phyloP scores from a whole-genome alignment of 2,888 invertebrate genomes.

The Drosophila cyrtoloma region DNA sequence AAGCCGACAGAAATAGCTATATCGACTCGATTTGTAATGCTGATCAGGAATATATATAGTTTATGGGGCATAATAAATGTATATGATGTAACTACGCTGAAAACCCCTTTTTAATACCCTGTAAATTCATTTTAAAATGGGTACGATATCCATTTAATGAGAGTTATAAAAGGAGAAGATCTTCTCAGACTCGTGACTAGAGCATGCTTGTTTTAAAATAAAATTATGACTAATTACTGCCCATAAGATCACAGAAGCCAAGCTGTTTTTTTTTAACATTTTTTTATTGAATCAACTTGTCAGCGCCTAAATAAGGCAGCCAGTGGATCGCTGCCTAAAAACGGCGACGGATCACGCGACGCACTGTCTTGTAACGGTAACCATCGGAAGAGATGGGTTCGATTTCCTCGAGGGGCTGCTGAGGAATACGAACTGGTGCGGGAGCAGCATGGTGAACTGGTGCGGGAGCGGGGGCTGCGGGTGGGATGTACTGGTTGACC shows the following conservation, averaged over 20 bases:
- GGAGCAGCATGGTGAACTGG: slow-evolving; percentile 38
- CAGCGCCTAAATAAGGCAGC: slow-evolving; percentile 5
- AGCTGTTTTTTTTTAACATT: slow-evolving; percentile 31
- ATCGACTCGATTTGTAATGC: background rate
- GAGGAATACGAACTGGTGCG: slow-evolving; percentile 45
- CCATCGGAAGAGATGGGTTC: slow-evolving; percentile 76
- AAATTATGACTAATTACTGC: no score
- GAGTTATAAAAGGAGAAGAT: background rate
- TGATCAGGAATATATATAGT: background rate
- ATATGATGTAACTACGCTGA: background rate
- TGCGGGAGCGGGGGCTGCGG: slow-evolving; percentile 29
- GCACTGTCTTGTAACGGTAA: slow-evolving; percentile 79
- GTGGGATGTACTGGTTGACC: slow-evolving; percentile 36
- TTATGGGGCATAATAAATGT: background rate
- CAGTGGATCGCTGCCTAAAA: slow-evolving; percentile 39
- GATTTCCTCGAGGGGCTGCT: slow-evolving; percentile 72
- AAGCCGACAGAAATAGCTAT: background rate
- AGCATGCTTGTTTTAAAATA: no score
- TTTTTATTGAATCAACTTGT: slow-evolving; percentile 49
- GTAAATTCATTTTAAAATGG: background rate
- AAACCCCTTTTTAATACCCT: background rate
- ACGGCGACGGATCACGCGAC: slow-evolving; percentile 77
- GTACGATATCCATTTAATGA: background rate
- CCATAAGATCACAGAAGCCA: background rate
- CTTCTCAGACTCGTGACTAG: no score